Percentiles rank a stretch among this genome's conserved stretches.
Evolutionary conservation across 2,113 vertebrate species (phyloP).

Genomic region (Leptosomus discolor): DNA sequence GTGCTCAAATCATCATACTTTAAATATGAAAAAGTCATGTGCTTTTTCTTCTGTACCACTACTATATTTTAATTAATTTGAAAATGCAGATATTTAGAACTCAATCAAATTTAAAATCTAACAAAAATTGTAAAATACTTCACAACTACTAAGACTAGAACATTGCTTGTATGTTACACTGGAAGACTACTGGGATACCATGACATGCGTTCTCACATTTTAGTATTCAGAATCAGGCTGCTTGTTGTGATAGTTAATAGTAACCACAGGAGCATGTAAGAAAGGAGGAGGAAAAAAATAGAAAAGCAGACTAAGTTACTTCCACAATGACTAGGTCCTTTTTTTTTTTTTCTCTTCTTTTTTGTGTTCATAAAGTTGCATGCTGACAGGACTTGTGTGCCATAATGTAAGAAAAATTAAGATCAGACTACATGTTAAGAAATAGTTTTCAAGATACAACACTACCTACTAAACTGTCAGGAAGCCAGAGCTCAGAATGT

Average conservation of each 20-base stretch:
- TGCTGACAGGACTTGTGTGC: background rate
- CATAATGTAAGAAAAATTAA: background rate
- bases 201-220: background rate
- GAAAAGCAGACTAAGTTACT: background rate
- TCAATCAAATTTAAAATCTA: background rate
- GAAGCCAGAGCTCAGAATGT: background rate
- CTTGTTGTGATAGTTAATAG: background rate
- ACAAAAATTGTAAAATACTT: background rate
- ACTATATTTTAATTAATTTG: background rate
- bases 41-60: background rate
- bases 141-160: background rate
- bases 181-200: background rate
- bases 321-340: background rate
- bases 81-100: background rate
- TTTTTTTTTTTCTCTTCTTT: background rate
- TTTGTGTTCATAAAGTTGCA: background rate
- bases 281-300: rapidly evolving
- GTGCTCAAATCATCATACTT: background rate
- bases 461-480: background rate
- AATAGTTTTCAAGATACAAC: background rate
- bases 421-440: background rate
- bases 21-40: background rate
- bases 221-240: background rate
- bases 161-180: background rate
- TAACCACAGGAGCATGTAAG: background rate